phyloP scores from a whole-genome alignment of 1,140 invertebrate species.

The Drosophila watanabei region DNA sequence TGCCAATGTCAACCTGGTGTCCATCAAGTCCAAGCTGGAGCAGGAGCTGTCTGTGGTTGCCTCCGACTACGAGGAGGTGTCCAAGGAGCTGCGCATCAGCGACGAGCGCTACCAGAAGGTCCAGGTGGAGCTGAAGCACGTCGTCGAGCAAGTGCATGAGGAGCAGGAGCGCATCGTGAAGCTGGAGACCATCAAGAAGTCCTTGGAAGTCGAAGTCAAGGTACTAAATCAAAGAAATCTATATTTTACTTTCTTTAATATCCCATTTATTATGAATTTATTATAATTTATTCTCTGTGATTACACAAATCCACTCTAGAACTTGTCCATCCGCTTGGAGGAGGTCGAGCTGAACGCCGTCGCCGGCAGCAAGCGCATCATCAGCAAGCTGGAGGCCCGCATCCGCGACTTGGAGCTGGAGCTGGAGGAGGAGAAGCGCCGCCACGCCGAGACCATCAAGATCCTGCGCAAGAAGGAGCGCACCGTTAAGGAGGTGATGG shows the following conservation, averaged over 20 bases:
- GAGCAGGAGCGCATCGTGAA: constrained; percentile 98
- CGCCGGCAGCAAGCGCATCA: constrained; percentile 97
- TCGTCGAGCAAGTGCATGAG: constrained; percentile 96
- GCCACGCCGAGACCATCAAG: constrained; percentile 98
- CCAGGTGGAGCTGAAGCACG: constrained; percentile 95
- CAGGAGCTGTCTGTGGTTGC: constrained; percentile 95
- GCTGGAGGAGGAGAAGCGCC: constrained; percentile 97
- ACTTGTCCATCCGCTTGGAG: constrained; percentile 96
- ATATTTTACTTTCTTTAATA: too few relatives aligned
- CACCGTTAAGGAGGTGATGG: constrained; percentile 96
- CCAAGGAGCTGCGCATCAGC: constrained; percentile 95
- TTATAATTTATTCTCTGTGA: neutral
- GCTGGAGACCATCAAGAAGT: constrained; percentile 98
- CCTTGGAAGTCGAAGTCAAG: constrained; percentile 98
- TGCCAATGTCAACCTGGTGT: constrained; percentile 97
- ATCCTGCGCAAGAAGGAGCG: constrained; percentile 99
- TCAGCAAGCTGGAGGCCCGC: constrained; percentile 98
- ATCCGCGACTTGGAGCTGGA: constrained; percentile 97
- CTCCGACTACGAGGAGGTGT: constrained; percentile 97
- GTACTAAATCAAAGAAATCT: constrained; percentile 62
- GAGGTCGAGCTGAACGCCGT: constrained; percentile 98
- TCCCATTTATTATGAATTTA: neutral
- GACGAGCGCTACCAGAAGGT: constrained; percentile 98
- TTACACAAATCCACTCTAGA: constrained; percentile 85
- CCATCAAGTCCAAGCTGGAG: constrained; percentile 96